A percentile compares a stretch with the other conserved stretches of the same genome.
Conservation (phyloP, 2,888 invertebrate species). For the Eledone cirrhosa region DNA sequence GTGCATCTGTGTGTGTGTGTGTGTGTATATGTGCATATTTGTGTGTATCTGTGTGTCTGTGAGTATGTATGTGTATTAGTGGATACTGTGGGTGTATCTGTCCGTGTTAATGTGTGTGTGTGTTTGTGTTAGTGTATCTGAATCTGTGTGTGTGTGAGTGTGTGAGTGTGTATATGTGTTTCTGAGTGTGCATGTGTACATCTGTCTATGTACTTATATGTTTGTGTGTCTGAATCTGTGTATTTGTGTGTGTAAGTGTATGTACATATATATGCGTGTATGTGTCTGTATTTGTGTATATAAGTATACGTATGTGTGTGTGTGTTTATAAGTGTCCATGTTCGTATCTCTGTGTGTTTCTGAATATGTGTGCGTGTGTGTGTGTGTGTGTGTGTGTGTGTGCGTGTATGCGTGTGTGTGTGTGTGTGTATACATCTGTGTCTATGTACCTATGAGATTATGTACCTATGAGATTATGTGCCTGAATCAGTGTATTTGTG, state of each 20-base stretch:
- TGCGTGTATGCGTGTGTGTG: no score
- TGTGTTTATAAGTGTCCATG: not conserved
- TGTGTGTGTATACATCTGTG: not conserved
- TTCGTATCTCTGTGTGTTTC: not conserved
- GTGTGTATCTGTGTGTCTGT: no score
- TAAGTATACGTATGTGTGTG: not conserved
- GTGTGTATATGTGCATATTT: not conserved
- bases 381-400: not conserved
- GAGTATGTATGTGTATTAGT: no score
- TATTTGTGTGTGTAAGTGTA: not conserved
- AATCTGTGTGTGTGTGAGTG: no score
- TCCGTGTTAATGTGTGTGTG: no score
- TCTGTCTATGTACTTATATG: not conserved
- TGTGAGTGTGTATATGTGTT: not conserved
- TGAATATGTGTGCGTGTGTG: not conserved
- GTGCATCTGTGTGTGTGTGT: not conserved
- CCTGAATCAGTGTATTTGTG: not conserved
- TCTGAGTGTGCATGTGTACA: not conserved
- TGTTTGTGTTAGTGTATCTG: no score
- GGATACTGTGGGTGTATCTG: no score
- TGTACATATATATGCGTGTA: not conserved
- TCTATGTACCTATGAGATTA: not conserved
- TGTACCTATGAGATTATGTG: not conserved
- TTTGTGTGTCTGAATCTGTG: not conserved
- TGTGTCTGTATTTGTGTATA: not conserved